These are phyloP conservation scores for Sebastes iracundus DNA, from an alignment of 2,797 vertebrate genomes.

Conservation along the genomic window DNA sequence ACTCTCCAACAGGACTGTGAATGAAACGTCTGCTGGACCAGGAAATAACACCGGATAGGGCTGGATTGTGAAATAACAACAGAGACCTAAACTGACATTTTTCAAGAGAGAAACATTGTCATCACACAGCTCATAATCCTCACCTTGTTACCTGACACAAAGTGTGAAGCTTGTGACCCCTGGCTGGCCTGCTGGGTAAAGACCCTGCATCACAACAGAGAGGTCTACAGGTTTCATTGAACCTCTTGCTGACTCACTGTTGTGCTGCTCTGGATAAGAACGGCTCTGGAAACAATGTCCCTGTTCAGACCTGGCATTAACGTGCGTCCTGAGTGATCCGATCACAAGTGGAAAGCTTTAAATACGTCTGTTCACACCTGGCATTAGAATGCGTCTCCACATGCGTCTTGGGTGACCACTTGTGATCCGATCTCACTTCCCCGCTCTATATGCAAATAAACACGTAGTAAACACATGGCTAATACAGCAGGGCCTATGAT, in stretches of 20 bases:
- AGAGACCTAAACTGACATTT: not conserved
- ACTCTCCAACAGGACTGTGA: conserved; percentile 12
- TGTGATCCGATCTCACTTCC: too few relatives aligned
- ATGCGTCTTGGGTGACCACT: too few relatives aligned
- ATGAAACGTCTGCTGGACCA: conserved; percentile 15
- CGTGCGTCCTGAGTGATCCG: too few relatives aligned
- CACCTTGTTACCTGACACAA: conserved; percentile 13
- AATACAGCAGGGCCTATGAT: not conserved
- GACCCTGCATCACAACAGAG: not conserved
- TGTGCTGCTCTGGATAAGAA: conserved; percentile 10
- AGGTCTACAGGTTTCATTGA: not conserved
- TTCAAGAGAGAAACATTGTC: not conserved
- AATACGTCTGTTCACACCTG: too few relatives aligned
- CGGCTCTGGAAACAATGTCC: not conserved
- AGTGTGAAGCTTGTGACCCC: not conserved
- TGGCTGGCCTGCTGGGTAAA: not conserved
- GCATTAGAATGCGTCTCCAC: rapidly evolving
- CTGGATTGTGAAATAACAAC: conserved; percentile 31
- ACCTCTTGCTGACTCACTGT: not conserved
- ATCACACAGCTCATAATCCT: conserved; percentile 6
- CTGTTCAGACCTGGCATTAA: too few relatives aligned
- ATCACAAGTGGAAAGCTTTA: too few relatives aligned
- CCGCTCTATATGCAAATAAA: too few relatives aligned
- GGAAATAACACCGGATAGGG: conserved; percentile 18
- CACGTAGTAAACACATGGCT: too few relatives aligned